Conservation (phyloP, 2,888 invertebrate genomes). For the Spodoptera littoralis region DNA sequence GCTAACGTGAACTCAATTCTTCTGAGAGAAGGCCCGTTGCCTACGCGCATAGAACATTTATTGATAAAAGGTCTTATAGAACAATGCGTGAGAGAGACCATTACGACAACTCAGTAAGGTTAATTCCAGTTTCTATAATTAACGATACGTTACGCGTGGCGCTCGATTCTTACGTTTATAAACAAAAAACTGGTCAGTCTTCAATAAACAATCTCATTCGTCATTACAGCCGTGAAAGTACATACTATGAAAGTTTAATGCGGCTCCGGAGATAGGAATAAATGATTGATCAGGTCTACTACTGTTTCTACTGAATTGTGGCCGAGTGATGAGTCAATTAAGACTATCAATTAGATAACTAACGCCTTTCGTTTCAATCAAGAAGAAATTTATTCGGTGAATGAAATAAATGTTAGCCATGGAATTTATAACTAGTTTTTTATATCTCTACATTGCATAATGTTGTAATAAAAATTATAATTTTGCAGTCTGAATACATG, state of each 20-base stretch:
- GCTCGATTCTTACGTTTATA: slow-evolving; percentile 41
- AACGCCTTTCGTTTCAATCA: slow-evolving; percentile 62
- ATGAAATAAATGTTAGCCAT: slow-evolving; percentile 46
- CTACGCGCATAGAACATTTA: slow-evolving; percentile 32
- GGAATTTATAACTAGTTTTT: slow-evolving; percentile 40
- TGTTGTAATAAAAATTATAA: slow-evolving; percentile 53
- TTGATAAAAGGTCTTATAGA: slow-evolving; percentile 37
- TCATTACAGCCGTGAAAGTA: slow-evolving; percentile 72
- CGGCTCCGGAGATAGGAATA: slow-evolving; percentile 59
- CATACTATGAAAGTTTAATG: slow-evolving; percentile 64
- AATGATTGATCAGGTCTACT: slow-evolving; percentile 71
- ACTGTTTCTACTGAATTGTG: slow-evolving; percentile 64
- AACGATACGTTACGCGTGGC: slow-evolving; percentile 60
- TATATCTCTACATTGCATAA: slow-evolving; percentile 55
- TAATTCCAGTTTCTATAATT: slow-evolving; percentile 65
- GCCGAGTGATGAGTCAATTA: slow-evolving; percentile 65
- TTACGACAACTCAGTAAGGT: slow-evolving; percentile 51
- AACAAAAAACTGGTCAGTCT: slow-evolving; percentile 62
- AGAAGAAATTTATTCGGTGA: slow-evolving; percentile 57
- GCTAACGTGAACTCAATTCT: slow-evolving; percentile 42
- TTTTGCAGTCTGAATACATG: slow-evolving; percentile 61
- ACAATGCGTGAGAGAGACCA: slow-evolving; percentile 57
- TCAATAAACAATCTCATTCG: slow-evolving; percentile 68
- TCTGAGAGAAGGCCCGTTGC: slow-evolving; percentile 22
- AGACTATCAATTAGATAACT: slow-evolving; percentile 57